phyloP scores from a whole-genome alignment of 2,888 invertebrate genomes.

The Exephanes ischioxanthus region DNA sequence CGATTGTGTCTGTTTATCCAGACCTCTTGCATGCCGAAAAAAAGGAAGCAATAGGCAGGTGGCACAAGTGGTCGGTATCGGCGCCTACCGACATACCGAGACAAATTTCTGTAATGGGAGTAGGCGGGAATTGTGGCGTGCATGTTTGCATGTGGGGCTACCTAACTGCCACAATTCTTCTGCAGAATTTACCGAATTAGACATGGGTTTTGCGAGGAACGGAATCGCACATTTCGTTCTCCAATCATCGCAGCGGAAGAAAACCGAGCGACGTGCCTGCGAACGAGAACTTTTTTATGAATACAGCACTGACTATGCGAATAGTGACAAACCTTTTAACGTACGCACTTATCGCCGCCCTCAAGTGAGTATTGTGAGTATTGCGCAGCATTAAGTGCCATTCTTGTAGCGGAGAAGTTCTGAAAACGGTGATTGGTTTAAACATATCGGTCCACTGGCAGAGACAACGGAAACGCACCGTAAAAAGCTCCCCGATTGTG shows the following conservation, averaged over 20 bases:
- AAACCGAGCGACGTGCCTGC: background rate
- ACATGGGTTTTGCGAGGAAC: background rate
- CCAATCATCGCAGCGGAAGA: background rate
- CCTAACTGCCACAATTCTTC: background rate
- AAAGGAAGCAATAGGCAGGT: background rate
- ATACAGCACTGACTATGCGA: background rate
- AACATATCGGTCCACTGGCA: background rate
- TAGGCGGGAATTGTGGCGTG: constrained; percentile 3
- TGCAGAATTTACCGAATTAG: background rate
- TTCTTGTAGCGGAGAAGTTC: background rate
- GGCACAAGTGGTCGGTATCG: background rate
- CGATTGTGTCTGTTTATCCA: background rate
- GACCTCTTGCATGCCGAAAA: background rate
- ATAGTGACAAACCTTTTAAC: background rate
- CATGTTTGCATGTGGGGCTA: constrained; percentile 7
- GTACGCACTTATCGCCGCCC: background rate
- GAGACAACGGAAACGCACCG: background rate
- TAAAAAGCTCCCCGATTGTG: background rate
- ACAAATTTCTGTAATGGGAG: no score
- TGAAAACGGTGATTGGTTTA: background rate
- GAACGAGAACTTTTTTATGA: background rate
- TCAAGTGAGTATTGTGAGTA: background rate
- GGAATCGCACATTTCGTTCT: background rate
- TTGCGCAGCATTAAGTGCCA: background rate
- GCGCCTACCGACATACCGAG: background rate